A percentile compares a stretch with the other conserved stretches of the same genome.
phyloP scores from a whole-genome alignment of 2,888 invertebrate genomes.

The Leucophenga montana region DNA sequence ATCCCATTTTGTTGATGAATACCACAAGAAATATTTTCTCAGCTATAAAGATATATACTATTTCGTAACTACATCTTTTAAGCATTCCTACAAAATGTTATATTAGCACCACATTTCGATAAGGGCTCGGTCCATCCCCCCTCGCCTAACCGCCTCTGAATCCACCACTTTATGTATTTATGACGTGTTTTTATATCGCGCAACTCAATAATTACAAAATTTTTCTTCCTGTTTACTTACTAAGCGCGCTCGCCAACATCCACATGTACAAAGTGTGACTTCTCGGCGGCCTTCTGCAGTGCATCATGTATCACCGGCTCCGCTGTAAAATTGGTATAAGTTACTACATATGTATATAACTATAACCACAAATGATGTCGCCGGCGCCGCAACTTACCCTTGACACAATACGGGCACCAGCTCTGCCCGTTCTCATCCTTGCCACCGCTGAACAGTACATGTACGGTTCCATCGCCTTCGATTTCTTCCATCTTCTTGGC shows the following conservation, averaged over 20 bases:
- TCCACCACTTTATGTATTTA: no score
- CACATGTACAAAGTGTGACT: conserved; percentile 82
- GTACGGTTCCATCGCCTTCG: conserved; percentile 64
- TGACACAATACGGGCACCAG: conserved; percentile 93
- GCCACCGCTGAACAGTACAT: conserved; percentile 72
- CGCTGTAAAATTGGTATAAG: conserved; percentile 75
- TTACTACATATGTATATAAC: no score
- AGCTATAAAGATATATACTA: no score
- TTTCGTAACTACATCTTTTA: no score
- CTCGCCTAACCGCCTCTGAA: no score
- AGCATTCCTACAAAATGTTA: no score
- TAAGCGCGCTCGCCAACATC: conserved; percentile 84
- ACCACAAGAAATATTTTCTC: no score
- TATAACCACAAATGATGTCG: conserved; percentile 30
- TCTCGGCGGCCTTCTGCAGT: conserved; percentile 77
- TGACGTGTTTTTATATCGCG: no score
- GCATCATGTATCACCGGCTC: conserved; percentile 84
- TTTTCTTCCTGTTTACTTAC: conserved; percentile 75
- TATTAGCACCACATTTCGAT: no score
- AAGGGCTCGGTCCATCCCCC: no score
- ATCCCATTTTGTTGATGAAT: no score
- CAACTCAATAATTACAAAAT: conserved; percentile 3
- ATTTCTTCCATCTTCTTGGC: conserved; percentile 70
- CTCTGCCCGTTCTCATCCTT: conserved; percentile 79
- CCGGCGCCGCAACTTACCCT: conserved; percentile 76